Base-by-base conservation (phyloP, 1,140 invertebrate genomes). In the Zaprionus nigranus region DNA sequence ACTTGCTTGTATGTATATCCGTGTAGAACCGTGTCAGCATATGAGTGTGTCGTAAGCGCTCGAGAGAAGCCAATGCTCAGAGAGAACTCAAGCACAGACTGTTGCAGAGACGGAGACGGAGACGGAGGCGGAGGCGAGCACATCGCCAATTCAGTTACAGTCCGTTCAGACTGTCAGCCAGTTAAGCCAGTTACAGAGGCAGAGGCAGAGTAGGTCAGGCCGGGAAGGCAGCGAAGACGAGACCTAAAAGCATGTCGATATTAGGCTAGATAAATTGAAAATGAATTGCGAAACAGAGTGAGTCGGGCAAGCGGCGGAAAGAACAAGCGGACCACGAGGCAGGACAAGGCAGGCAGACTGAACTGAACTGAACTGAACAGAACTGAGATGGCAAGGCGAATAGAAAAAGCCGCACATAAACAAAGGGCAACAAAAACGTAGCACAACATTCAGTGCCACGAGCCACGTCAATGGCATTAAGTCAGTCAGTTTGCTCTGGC, bases 181-280 rank as follows among this genome's bases (percentile, higher is more conserved):
- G 71, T 75, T 68, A 78, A 82, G 66, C 54, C 68, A 78, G 71
- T 65, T 79, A 59, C 49, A 12, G 49, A 71, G 57, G 49, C 49
- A 12, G 49, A 71, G 57, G 49, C 56, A 57, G 46, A 57, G 46
- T 38, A 76, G 65, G 34, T 63, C 40, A 66, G 34, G 24, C 22
- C 24, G 26, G 13, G 53, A 63, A 66, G 49, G 59, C 46, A 51
- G 46, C 46, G 53, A 67, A 67, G 71, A 43, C 70, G 66, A 64
- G 68, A 67, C 82, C 69, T 78, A 75, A 75, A 71, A 86, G 75
- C 82, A 85, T 88, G 85, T 88, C 85, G 85, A 90, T 90, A 88
- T 88, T 90, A 90, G 84, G 85, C 85, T 79, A 90, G 84, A 90
- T 88, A 88, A 88, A 88, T 88, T 88, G 84, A 88, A 86, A 86